These are phyloP conservation scores for Tetragnatha versicolor DNA, from an alignment of 1,140 invertebrate genomes.

Conservation along the genomic window DNA sequence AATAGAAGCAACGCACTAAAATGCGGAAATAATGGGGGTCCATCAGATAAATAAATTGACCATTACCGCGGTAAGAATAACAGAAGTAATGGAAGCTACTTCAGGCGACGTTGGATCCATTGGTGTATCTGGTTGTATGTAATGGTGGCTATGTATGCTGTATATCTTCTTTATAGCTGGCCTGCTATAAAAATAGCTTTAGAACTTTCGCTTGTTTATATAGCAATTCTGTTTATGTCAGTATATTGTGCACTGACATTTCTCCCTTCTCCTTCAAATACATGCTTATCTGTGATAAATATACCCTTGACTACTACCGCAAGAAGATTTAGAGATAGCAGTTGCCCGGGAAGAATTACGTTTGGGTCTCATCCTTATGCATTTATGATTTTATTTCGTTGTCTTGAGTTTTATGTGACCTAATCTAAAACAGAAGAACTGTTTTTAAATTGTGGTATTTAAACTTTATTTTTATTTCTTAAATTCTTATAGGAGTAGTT, in stretches of 20 bases:
- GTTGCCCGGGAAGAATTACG: too few species aligned
- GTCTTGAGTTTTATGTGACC: too few species aligned
- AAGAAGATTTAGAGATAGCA: too few species aligned
- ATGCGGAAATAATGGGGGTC: slow-evolving; percentile 30
- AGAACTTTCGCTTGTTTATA: slow-evolving; percentile 32
- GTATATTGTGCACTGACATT: neutral
- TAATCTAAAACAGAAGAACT: too few species aligned
- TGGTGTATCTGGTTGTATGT: slow-evolving; percentile 20
- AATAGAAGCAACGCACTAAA: slow-evolving; percentile 19
- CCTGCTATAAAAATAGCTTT: slow-evolving; percentile 38
- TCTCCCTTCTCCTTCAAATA: neutral
- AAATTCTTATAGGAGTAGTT: too few species aligned
- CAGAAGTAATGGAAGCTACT: slow-evolving; percentile 31
- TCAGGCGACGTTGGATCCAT: neutral
- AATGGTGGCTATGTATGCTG: slow-evolving; percentile 28
- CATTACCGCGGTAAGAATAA: slow-evolving; percentile 26
- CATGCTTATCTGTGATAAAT: neutral
- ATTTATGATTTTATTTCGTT: too few species aligned
- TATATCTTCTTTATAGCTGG: slow-evolving; percentile 34
- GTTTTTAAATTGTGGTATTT: too few species aligned
- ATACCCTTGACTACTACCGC: neutral
- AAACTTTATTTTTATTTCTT: too few species aligned
- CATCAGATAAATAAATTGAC: slow-evolving; percentile 38
- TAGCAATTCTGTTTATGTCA: slow-evolving; percentile 4
- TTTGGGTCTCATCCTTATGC: too few species aligned